Evolutionary conservation across 1,140 invertebrate species (phyloP), one percentile per base, ranked within the genome.

Genomic region (Geopemphigus sp.): DNA sequence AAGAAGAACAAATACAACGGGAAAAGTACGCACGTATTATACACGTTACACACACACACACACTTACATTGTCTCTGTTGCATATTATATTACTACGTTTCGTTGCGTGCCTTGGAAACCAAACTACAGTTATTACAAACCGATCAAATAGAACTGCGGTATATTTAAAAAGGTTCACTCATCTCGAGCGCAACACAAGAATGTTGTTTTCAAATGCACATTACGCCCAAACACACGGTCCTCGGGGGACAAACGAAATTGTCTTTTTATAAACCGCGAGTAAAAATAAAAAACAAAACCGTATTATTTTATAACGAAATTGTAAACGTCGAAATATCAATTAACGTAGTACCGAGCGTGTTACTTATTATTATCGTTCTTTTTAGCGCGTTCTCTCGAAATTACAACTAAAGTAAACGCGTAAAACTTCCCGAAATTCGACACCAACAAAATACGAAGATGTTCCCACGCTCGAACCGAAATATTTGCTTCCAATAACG

Each of bases 81-180:
- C 50, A 68, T 68, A 59, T 24, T 47, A 15, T 50, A 50, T 45
- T 50, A 45, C 26, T 50, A 68, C 22, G 45, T 68, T 26, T 26
- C 45, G 29, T 17, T 17, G 66, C 66, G 66, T 68, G 66, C 22
- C n/a, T 26, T 26, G 66, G 45, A 68, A 24, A 68, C 45, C 47
- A 50, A 50, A 68, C 39, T 24, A 17, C 45, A 10, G 66, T 68
- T 68, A 68, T 68, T 68, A 68, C 22, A 47, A 50, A 68, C 66
- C 24, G 66, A 68, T 68, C 66, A 22, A 47, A 26, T 50, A 11
- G 54, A 5, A n/a, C 45, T 22, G 66, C 24, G 66, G 39, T 68
- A 68, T 68, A 68, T 68, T 68, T 68, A 68, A 45, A 68, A 68
- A 68, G 39, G 39, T 68, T 50, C 66, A 26, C n/a, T n/a, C n/a